Base-by-base conservation (phyloP, 2,113 vertebrate genomes). In the Miniopterus natalensis region DNA sequence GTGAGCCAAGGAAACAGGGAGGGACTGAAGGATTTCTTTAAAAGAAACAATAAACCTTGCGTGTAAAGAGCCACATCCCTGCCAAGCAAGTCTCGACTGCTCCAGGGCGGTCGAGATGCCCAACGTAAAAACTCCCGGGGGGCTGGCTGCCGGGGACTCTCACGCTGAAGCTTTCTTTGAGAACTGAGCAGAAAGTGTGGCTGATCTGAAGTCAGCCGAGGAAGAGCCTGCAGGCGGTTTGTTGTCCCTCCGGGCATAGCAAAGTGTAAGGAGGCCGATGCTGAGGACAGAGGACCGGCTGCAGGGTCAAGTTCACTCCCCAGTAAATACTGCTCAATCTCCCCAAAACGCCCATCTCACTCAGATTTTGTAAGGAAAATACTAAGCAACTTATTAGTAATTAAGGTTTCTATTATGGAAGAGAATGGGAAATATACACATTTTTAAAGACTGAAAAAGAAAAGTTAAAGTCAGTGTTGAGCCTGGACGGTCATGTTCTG, bases 1-100 rank as follows among this genome's bases (percentile, higher is more conserved):
- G 4, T 6, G 85, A 71, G 86, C 90, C 71, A 84, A 74, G 71
- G 42, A 42, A 90, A 42, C 23, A 10, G 36, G 5, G 29, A 61
- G 27, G 7, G 42, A 15, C 11, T 14, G 53, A 42, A 74, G 68
- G 77, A 53, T 29, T 53, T 66, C 87, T 91, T 73, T 57, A 92
- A 88, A 79, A 90, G 88, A 80, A 93, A 81, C 71, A 36, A 95
- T 25, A 53, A 27, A 81, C 85, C 88, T 57, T 63, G 63, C 45
- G 29, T 61, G 57, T 79, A 68, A 93, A 88, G 53, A 77, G 65
- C 36, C 31, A 11, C 29, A 17, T 23, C 25, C 7, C 80, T 61
- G 83, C 47, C 80, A 84, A 27, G 49, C 25, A 53, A 36, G 20
- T 12, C 68, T 55, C 31, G 6, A 27, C 70, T 11, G 31, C 49